Base-by-base conservation (phyloP, 1,140 invertebrate genomes). In the Platorchestia sp. region DNA sequence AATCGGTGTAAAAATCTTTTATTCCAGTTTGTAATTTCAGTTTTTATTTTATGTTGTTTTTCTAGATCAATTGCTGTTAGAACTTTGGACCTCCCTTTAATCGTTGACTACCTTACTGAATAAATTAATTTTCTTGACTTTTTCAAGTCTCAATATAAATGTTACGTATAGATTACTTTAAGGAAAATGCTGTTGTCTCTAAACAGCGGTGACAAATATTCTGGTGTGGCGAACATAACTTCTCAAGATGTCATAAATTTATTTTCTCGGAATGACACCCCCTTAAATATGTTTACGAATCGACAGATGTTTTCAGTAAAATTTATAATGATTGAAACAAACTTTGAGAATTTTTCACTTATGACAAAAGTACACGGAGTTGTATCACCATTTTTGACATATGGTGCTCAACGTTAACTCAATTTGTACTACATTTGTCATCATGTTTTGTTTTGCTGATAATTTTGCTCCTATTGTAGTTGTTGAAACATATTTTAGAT, bases 111-210 rank as follows among this genome's bases (percentile, higher is more conserved):
- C 59, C 59, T 75, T 75, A 75, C 59, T 75, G 14, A 27, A 75
- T 75, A 75, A 75, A 75, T 22, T 75, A 19, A 14, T 75, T 75
- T 75, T 75, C 59, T 75, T 75, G 59, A 75, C 27, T 75, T 75
- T 75, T 75, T 75, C 59, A 36, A 75, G 59, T 75, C 27, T 75
- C 14, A 75, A 10, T 75, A 75, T 75, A 75, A 75, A 75, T 75
- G 59, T 75, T 75, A 22, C 59, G 59, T 75, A 75, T 75, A 75
- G 59, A 75, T 75, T 75, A 75, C 59, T 75, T 75, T 75, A 75
- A 75, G 59, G 59, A 75, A 75, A 75, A 75, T 27, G 36, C 7
- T 27, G 27, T 22, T 75, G 59, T 75, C 59, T 75, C 27, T 75
- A 75, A 75, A 75, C 36, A 75, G 27, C 3, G 59, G 59, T 75